Base-by-base conservation (phyloP, 2,797 vertebrate species). In the Neosilurus mollespiculum region DNA sequence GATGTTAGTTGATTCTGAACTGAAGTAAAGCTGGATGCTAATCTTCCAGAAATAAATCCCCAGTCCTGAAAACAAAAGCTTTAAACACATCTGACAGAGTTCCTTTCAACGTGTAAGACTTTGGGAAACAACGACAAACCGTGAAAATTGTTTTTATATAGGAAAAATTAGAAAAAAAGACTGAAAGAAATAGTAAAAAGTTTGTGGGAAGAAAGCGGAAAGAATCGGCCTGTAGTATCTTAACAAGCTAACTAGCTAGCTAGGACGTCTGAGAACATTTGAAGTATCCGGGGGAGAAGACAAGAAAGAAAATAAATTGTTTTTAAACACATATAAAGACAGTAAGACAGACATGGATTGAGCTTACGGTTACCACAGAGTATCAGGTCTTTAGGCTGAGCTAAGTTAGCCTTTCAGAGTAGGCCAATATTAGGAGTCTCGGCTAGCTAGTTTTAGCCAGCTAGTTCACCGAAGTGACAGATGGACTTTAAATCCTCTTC, bases 391-490 rank as follows among this genome's bases (percentile, higher is more conserved):
- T 65, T 78, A 8, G 8, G 2, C 37, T 26, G 15, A 65, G 16
- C 24, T 12, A 64, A 24, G 8, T 78, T 49, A 49, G 12, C 22
- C 37, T 24, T 77, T 26, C 22, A 62, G 20, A 20, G 0, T n/a
- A 78, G 61, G 77, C 61, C 16, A 30, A 30, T 78, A 30, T 12
- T 65, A 1, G 64, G 15, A 43, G 73, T 9, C 54, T 62, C 37
- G 4, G 77, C 77, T 65, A 78, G 77, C 61, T 65, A 26, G 37
- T 78, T 65, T 65, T 30, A 51, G 43, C n/a, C 37, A 53, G 73
- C 73, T 61, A 77, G 73, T 77, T 61, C 9, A 77, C 6, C 30
- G 56, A n/a, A n/a, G 22, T 49, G 77, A 78, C 77, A 78, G 77
- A 65, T 62, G 61, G 77, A 53, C n/a, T n/a, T 16, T 78, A 64